A percentile compares a stretch with the other conserved stretches of the same genome.
phyloP scores from a whole-genome alignment of 2,888 invertebrate species.

The Hemicrepidius hirtus region DNA sequence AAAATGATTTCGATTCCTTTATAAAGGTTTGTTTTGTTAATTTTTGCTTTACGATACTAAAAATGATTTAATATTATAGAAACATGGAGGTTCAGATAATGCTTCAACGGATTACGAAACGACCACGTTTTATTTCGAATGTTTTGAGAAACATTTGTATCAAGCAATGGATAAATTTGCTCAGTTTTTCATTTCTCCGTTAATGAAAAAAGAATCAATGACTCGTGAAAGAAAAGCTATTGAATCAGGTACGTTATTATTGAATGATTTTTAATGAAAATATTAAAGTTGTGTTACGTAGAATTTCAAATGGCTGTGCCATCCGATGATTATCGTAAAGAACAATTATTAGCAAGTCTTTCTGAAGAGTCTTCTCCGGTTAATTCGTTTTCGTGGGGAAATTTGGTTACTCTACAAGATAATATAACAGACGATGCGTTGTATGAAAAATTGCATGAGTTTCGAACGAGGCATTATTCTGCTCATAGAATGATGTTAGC shows the following conservation, averaged over 20 bases:
- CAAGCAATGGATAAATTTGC: conserved; percentile 90
- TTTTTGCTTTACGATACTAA: too few relatives aligned
- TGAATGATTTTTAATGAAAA: too few relatives aligned
- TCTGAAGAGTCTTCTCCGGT: conserved; percentile 83
- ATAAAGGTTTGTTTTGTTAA: conserved; percentile 76
- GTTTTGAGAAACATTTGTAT: conserved; percentile 85
- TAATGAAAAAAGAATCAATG: conserved; percentile 90
- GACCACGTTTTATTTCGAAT: conserved; percentile 93
- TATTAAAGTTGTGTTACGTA: too few relatives aligned
- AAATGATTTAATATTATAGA: conserved; percentile 69
- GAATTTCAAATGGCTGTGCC: conserved; percentile 89
- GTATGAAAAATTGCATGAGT: conserved; percentile 82
- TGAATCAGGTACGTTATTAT: conserved; percentile 81
- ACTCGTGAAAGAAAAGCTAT: conserved; percentile 90
- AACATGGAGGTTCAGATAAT: conserved; percentile 90
- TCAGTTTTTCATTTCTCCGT: conserved; percentile 89
- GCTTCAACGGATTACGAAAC: conserved; percentile 91
- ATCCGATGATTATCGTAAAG: conserved; percentile 83
- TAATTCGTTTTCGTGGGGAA: conserved; percentile 91
- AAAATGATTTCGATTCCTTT: conserved; percentile 89
- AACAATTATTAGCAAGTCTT: conserved; percentile 83
- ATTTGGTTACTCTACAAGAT: conserved; percentile 82
- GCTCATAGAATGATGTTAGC: conserved; percentile 92
- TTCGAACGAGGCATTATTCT: conserved; percentile 86
- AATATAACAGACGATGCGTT: conserved; percentile 80